Evolutionary conservation across 2,888 invertebrate species (phyloP), one percentile per base, ranked within the genome.

Genomic region (Eledone cirrhosa): DNA sequence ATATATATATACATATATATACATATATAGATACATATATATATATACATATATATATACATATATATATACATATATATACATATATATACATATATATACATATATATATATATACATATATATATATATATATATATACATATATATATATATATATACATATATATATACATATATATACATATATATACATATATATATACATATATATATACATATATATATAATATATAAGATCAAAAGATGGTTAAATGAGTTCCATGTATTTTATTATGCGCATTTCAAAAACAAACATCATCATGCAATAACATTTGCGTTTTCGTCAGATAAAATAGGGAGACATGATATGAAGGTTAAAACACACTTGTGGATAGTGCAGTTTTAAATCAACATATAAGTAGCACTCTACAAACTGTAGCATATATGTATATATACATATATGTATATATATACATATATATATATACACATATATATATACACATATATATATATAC

Each of bases 191-290:
- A 65, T 65, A 65, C 27, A 65, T 65, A 65, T 65, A 65, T 65
- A 65, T 65, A 65, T 65, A 65, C 27, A 65, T 53, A 53, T 53
- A 53, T 53, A 53, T 53, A 53, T 53, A 53, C n/a, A 53, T 53
- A 53, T 53, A 53, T 53, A 53, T 53, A 53, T 53, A 53, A 22
- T 22, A n/a, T n/a, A n/a, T n/a, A n/a, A n/a, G n/a, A n/a, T n/a
- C n/a, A n/a, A n/a, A n/a, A n/a, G n/a, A n/a, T n/a, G n/a, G n/a
- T n/a, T n/a, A n/a, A n/a, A n/a, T n/a, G n/a, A n/a, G n/a, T n/a
- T n/a, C n/a, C n/a, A n/a, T n/a, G n/a, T n/a, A n/a, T n/a, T n/a
- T n/a, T n/a, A n/a, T n/a, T n/a, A n/a, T n/a, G n/a, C n/a, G n/a
- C n/a, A n/a, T n/a, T n/a, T n/a, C n/a, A n/a, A n/a, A n/a, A n/a